Evolutionary conservation across 2,888 invertebrate genomes (phyloP), one percentile per base, ranked within the genome.

Genomic region (Graphium colonna): DNA sequence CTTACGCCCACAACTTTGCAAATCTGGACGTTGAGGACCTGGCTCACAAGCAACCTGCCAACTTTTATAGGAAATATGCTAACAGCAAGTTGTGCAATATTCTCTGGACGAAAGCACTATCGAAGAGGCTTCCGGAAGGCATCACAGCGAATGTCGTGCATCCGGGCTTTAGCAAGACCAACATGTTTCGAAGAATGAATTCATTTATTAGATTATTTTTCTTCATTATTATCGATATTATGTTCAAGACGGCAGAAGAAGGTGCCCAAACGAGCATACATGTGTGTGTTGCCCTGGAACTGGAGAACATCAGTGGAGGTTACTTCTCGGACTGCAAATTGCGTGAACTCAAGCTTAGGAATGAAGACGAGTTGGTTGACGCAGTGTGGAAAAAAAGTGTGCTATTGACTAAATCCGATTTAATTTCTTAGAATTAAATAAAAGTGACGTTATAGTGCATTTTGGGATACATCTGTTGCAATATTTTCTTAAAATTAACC

Each of bases 131-230:
- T 1, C 75, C 80, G 5, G 67, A 67, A 15, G 92, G 92, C 1
- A 92, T 96, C 0, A 94, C 94, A 0, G 95, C 92, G 0, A 96
- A 96, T 70, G 94, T 93, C 61, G 77, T 96, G 46, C 96, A 97
- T 82, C 97, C 97, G 0, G 97, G 97, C 8, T 84, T 95, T 74
- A 94, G 96, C 31, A 93, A 93, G 69, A 94, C 94, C 0, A 94
- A 94, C 15, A 95, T 96, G 43, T 95, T 94, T 92, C 89, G 93
- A 33, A 93, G 90, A 63, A 79, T 91, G 12, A 91, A 92, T 0
- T 44, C 57, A 0, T 8, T 51, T 1, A 0, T 31, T 0, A 71
- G 92, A 1, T 92, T 90, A n/a, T 80, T 91, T 0, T 60, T 93
- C 58, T 71, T 86, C 56, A 65, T 91, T 3, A 74, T 94, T 1